Percentiles rank a stretch among this genome's conserved stretches.
These are phyloP conservation scores for Silvanus unidentatus DNA, from an alignment of 2,888 invertebrate species.

Conservation along the genomic window DNA sequence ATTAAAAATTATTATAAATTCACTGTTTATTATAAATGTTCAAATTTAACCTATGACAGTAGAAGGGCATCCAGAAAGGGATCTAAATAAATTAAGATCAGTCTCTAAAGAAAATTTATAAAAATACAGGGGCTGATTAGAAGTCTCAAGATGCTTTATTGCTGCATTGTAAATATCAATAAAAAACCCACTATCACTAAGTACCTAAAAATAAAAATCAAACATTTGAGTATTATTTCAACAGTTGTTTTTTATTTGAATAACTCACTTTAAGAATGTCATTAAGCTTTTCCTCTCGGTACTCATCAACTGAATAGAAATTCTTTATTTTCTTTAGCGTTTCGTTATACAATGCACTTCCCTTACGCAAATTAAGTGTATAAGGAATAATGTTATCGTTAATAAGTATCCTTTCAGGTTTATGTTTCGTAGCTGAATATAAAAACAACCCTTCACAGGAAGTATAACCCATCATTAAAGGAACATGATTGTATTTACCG, in stretches of 20 bases:
- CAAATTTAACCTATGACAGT: background rate
- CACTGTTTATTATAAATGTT: too few relatives aligned
- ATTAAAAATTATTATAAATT: too few relatives aligned
- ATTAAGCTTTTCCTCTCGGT: slow-evolving; percentile 17
- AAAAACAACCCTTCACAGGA: slow-evolving; percentile 36
- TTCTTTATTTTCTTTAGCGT: slow-evolving; percentile 25
- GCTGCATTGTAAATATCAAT: slow-evolving; percentile 26
- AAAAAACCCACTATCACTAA: slow-evolving; percentile 30
- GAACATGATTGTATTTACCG: slow-evolving; percentile 38
- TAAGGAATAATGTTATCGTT: slow-evolving; percentile 27
- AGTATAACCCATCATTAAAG: slow-evolving; percentile 38
- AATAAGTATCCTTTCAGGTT: slow-evolving; percentile 17
- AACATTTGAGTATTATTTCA: slow-evolving; percentile 6
- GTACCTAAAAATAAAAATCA: slow-evolving; percentile 26
- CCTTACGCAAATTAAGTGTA: slow-evolving; percentile 26
- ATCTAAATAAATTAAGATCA: slow-evolving; percentile 22
- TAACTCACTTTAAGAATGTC: slow-evolving; percentile 29
- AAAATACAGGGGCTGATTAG: slow-evolving; percentile 31
- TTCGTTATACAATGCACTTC: slow-evolving; percentile 21
- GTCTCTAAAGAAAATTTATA: slow-evolving; percentile 33
- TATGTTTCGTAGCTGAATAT: slow-evolving; percentile 10
- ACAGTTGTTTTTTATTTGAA: background rate
- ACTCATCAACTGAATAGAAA: slow-evolving; percentile 32
- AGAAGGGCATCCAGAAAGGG: slow-evolving; percentile 7
- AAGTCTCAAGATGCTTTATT: slow-evolving; percentile 25